These are phyloP conservation scores for Poeciliopsis retropinna DNA, from an alignment of 2,113 vertebrate species.

Conservation along the genomic window DNA sequence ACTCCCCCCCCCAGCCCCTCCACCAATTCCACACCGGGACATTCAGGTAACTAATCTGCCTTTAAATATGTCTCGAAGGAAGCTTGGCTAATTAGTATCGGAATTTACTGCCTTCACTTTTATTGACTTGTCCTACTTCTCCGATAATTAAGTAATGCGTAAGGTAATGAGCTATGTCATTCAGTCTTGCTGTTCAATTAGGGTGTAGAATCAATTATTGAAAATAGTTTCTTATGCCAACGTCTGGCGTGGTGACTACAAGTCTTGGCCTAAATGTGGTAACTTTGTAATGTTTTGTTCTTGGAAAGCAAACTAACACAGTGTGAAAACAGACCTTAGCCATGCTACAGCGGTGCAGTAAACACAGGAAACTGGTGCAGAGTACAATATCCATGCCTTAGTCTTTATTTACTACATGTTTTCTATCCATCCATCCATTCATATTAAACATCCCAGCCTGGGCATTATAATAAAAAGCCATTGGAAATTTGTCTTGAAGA, in stretches of 20 bases:
- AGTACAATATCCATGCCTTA: not conserved
- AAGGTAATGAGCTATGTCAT: conserved; percentile 99
- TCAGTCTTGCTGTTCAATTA: conserved; percentile 99
- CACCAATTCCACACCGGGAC: conserved; percentile 88
- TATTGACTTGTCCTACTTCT: conserved; percentile 99
- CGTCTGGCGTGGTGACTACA: conserved; percentile 53
- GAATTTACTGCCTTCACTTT: conserved; percentile 99
- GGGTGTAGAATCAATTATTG: conserved; percentile 99
- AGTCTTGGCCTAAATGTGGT: conserved; percentile 17
- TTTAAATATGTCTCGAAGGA: conserved; percentile 99
- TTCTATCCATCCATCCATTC: too few relatives aligned
- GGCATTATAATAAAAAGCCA: conserved; percentile 33
- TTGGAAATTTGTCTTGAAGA: conserved; percentile 51
- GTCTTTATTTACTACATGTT: not conserved
- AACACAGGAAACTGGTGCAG: not conserved
- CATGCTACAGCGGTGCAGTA: not conserved
- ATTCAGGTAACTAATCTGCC: conserved; percentile 98
- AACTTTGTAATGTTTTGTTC: conserved; percentile 12
- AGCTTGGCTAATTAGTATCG: conserved; percentile 98
- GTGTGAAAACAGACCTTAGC: not conserved
- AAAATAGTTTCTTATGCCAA: conserved; percentile 95
- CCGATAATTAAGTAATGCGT: conserved; percentile 99
- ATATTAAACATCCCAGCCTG: not conserved
- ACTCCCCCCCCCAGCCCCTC: conserved; percentile 22
- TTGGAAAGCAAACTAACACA: not conserved